phyloP scores from a whole-genome alignment of 2,888 invertebrate species.

The Ditula angustiorana region DNA sequence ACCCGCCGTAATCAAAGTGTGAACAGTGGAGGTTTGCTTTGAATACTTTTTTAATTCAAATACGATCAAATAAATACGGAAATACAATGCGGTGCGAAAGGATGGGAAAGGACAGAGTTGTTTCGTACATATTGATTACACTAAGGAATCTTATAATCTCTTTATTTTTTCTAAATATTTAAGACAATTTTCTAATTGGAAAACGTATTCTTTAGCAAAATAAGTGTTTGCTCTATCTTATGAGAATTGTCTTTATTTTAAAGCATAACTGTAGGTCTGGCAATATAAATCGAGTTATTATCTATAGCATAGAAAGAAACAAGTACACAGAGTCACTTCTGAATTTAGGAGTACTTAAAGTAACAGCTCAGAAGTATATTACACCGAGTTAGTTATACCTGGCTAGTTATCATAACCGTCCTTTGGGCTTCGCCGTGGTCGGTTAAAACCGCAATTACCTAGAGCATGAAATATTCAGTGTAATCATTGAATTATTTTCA shows the following conservation, averaged over 20 bases:
- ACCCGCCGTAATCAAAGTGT: constrained; percentile 61
- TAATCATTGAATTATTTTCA: constrained; percentile 23
- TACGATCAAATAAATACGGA: constrained; percentile 24
- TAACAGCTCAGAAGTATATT: too few relatives aligned
- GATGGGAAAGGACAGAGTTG: neutral
- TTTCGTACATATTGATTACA: neutral
- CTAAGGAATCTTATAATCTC: neutral
- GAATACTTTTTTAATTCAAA: constrained; percentile 29
- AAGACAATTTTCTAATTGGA: constrained; percentile 4
- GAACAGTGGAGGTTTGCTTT: constrained; percentile 49
- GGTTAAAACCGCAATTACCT: neutral
- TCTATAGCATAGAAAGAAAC: too few relatives aligned
- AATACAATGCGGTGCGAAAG: neutral
- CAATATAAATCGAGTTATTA: too few relatives aligned
- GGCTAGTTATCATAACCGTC: too few relatives aligned
- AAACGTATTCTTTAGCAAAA: too few relatives aligned
- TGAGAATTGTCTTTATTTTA: too few relatives aligned
- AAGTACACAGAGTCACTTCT: too few relatives aligned
- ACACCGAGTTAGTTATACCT: too few relatives aligned
- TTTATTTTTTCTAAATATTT: neutral
- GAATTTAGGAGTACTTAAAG: too few relatives aligned
- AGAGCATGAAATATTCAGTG: neutral
- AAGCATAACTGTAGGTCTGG: too few relatives aligned
- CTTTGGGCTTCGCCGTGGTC: too few relatives aligned
- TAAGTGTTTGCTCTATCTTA: too few relatives aligned